Evolutionary conservation across 2,888 invertebrate genomes (phyloP).

Genomic region (Pilophorus perplexus): DNA sequence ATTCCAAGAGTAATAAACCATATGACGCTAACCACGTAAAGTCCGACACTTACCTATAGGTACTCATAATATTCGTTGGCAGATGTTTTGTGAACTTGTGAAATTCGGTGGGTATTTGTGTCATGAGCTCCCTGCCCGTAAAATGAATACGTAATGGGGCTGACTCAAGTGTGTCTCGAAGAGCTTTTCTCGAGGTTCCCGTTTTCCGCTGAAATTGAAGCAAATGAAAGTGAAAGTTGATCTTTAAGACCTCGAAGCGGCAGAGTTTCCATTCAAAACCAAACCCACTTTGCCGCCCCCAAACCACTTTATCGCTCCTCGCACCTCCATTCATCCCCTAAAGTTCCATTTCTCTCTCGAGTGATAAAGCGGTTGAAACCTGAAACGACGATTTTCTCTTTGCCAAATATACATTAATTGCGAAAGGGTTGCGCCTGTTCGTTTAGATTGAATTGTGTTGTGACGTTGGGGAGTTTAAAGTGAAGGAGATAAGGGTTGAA

Average conservation of each 20-base stretch:
- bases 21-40: no score
- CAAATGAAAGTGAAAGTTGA: conserved; percentile 26
- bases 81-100: no score
- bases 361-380: conserved; percentile 27
- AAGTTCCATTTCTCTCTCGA: conserved; percentile 32
- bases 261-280: conserved; percentile 11
- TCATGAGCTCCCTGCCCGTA: no score
- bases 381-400: conserved; percentile 21
- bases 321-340: conserved; percentile 9
- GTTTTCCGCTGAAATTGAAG: conserved; percentile 19
- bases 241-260: conserved; percentile 1
- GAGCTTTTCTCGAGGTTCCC: no score
- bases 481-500: conserved; percentile 29
- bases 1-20: no score
- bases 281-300: neutral
- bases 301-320: conserved; percentile 11
- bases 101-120: no score
- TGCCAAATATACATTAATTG: conserved; percentile 29
- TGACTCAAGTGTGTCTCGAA: no score
- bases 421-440: conserved; percentile 11
- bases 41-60: no score
- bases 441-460: conserved; percentile 27
- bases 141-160: no score
- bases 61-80: no score
- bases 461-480: conserved; percentile 3